Evolutionary conservation across 2,888 invertebrate genomes (phyloP).

Genomic region (Hyalella azteca): DNA sequence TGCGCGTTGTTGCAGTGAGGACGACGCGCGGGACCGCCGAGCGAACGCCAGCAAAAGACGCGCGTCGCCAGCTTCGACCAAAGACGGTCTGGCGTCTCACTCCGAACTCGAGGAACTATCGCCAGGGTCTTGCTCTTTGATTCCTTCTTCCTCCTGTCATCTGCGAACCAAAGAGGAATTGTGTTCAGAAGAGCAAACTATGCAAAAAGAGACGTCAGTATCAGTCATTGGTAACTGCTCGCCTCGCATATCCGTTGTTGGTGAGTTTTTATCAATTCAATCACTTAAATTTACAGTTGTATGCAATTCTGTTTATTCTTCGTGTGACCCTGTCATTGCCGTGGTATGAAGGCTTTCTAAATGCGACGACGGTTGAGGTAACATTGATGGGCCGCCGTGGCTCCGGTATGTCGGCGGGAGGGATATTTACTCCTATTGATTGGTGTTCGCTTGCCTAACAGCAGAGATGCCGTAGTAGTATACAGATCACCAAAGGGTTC

Average conservation of each 20-base stretch:
- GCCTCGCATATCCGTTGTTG: background rate
- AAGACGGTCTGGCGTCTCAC: conserved; percentile 1
- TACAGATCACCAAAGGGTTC: too few species aligned
- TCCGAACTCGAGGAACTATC: background rate
- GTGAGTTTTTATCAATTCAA: too few species aligned
- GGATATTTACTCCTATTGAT: too few species aligned
- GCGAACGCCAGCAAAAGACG: background rate
- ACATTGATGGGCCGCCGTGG: too few species aligned
- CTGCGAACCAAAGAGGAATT: background rate
- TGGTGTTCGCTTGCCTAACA: too few species aligned
- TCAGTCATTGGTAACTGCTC: background rate
- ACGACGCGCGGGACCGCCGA: background rate
- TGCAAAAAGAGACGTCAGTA: background rate
- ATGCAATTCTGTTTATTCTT: too few species aligned
- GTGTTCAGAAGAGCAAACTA: background rate
- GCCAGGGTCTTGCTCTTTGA: background rate
- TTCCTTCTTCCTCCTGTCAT: background rate
- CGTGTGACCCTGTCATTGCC: too few species aligned
- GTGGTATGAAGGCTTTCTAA: too few species aligned
- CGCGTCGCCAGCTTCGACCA: background rate
- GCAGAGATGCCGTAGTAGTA: too few species aligned
- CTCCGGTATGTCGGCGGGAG: too few species aligned
- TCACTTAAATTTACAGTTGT: too few species aligned
- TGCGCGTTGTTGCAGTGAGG: background rate
- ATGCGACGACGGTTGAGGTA: too few species aligned